Percentiles rank a stretch among this genome's conserved stretches.
These are phyloP conservation scores for Hestina assimilis DNA, from an alignment of 1,140 invertebrate species.

Conservation along the genomic window DNA sequence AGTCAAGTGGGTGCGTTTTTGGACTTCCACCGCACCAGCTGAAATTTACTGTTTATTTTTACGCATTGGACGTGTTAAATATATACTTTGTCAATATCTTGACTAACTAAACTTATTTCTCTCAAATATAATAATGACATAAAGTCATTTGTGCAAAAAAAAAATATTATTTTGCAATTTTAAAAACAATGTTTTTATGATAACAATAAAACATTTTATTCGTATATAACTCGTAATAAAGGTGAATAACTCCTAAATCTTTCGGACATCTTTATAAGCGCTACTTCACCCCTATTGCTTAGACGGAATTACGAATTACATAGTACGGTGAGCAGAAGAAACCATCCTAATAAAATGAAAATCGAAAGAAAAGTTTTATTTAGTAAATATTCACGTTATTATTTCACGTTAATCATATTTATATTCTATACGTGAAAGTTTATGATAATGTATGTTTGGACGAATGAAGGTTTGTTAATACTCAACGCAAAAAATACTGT, in stretches of 20 bases:
- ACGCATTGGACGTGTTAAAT: too few relatives aligned
- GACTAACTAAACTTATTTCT: too few relatives aligned
- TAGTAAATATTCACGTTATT: conserved; percentile 11
- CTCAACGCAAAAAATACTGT: too few relatives aligned
- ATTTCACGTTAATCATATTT: not conserved
- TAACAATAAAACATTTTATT: conserved; percentile 29
- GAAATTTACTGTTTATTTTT: too few relatives aligned
- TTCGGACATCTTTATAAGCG: conserved; percentile 72
- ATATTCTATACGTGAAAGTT: too few relatives aligned
- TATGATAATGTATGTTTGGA: too few relatives aligned
- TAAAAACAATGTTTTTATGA: conserved; percentile 19
- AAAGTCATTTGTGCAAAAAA: not conserved
- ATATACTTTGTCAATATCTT: too few relatives aligned
- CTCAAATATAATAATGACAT: not conserved
- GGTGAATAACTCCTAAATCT: conserved; percentile 57
- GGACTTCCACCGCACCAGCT: too few relatives aligned
- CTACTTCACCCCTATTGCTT: conserved; percentile 66
- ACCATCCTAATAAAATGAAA: too few relatives aligned
- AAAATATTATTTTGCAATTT: not conserved
- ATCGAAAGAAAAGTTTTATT: too few relatives aligned
- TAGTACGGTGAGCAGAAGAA: conserved; percentile 45
- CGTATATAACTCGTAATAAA: conserved; percentile 20
- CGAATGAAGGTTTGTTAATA: too few relatives aligned
- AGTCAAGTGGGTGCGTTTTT: too few relatives aligned
- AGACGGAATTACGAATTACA: conserved; percentile 63